Base-by-base conservation (phyloP, 2,797 vertebrate genomes). In the Austrolebias charrua region DNA sequence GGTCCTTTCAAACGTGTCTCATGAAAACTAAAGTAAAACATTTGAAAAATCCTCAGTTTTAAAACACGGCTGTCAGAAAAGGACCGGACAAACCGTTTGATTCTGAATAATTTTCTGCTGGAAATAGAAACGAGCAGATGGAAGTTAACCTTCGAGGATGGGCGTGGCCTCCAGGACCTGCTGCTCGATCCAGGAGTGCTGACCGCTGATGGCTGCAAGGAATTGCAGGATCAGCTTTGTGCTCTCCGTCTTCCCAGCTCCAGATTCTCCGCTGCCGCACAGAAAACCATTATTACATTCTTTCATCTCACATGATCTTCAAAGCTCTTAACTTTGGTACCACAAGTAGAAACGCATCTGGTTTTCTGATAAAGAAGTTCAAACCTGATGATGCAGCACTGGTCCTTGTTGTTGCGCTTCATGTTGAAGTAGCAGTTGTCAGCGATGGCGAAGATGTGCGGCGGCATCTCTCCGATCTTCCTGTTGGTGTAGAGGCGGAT, bases 381-480 rank as follows among this genome's bases (percentile, higher is more conserved):
- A 11, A 47, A 89, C 97, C 97, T 99, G 79, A 99, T 99, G 84
- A 99, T 98, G 60, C 97, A 98, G 69, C 97, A 98, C 85, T 98
- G 97, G 87, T 98, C 96, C 63, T 94, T 96, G 90, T 94, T 95
- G 87, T 96, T 98, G 6, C 97, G 91, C 61, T 97, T 95, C 97
- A 99, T 98, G 89, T 98, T 99, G 90, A 97, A 98, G 90, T 98
- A 99, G 81, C 97, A 99, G 83, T 98, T 99, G 91, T 99, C 97
- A 0, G 97, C 97, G 0, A 99, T 99, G 71, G 97, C 95, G 0
- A 99, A 99, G 82, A 99, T 98, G 87, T 99, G 97, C 0, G 97
- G 97, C 0, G 97, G 96, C 95, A 99, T 91, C 86, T 99, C 97
- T 1, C 97, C 97, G 0, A 99, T 98, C 92, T 99, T 99, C 89